Evolutionary conservation across 2,888 invertebrate genomes (phyloP).

Genomic region (Drosophila diplacantha): DNA sequence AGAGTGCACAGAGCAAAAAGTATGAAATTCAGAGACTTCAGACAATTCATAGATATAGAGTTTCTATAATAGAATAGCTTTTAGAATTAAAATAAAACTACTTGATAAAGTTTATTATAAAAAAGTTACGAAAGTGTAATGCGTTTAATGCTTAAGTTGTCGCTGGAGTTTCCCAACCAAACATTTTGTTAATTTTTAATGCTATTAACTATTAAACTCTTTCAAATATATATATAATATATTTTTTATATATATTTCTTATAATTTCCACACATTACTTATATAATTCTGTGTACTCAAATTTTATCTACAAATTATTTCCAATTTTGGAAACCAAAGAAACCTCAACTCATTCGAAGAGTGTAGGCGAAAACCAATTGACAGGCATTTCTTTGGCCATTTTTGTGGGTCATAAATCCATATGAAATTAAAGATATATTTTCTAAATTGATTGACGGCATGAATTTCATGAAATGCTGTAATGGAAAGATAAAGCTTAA

Average conservation of each 20-base stretch:
- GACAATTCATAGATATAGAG: not conserved
- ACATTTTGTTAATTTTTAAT: no score
- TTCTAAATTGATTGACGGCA: slow-evolving; percentile 32
- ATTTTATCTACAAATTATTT: slow-evolving; percentile 8
- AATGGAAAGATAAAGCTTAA: slow-evolving; percentile 20
- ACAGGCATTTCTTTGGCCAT: slow-evolving; percentile 21
- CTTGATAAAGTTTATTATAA: not conserved
- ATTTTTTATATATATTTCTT: not conserved
- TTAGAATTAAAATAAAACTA: not conserved
- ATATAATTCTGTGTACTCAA: not conserved
- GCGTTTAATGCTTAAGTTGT: not conserved
- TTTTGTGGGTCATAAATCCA: slow-evolving; percentile 19
- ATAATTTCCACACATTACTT: not conserved
- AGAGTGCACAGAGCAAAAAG: slow-evolving; percentile 5
- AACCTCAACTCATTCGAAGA: not conserved
- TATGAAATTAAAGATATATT: slow-evolving; percentile 29
- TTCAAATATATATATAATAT: not conserved
- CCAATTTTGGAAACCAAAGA: not conserved
- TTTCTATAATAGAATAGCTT: no score
- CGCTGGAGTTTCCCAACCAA: not conserved
- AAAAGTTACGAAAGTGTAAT: not conserved
- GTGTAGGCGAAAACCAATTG: slow-evolving; percentile 26
- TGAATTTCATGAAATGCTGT: slow-evolving; percentile 22
- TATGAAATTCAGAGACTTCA: not conserved
- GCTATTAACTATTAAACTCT: no score